Percentiles rank a stretch among this genome's conserved stretches.
phyloP scores from a whole-genome alignment of 2,113 vertebrate genomes.

The Anhinga rufa region DNA sequence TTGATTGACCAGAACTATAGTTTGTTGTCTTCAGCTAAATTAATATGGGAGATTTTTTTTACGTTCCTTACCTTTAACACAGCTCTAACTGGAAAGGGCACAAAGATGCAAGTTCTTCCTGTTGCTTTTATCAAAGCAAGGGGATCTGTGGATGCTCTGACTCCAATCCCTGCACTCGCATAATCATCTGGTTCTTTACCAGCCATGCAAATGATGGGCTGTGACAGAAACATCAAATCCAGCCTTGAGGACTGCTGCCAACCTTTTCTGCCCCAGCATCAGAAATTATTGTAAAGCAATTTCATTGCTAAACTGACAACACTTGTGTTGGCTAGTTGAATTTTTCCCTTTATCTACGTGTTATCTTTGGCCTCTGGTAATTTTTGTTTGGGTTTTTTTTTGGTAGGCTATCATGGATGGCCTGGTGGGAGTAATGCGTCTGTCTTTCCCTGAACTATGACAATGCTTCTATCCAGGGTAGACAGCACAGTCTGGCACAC shows the following conservation, averaged over 20 bases:
- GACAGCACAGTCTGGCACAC: not conserved
- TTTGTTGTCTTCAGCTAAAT: not conserved
- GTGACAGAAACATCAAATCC: not conserved
- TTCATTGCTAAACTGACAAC: not conserved
- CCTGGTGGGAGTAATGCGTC: not conserved
- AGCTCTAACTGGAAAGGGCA: not conserved
- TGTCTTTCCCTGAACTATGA: not conserved
- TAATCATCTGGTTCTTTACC: not conserved
- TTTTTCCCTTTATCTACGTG: not conserved
- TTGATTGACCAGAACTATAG: not conserved
- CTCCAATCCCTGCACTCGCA: not conserved
- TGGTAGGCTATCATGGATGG: not conserved
- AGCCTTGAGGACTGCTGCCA: not conserved
- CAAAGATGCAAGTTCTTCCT: not conserved
- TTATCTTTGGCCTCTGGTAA: not conserved
- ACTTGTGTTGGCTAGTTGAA: not conserved
- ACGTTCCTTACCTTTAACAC: not conserved
- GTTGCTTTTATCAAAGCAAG: not conserved
- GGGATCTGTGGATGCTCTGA: not conserved
- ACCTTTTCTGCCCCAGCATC: not conserved
- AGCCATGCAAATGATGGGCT: not conserved
- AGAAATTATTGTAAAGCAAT: not conserved
- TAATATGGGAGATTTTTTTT: not conserved
- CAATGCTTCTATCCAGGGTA: not conserved
- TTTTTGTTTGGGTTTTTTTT: not conserved